A percentile compares a stretch with the other conserved stretches of the same genome.
Evolutionary conservation across 35 echinoderm and acorn worm species (phyloP).

Genomic region (Amphiura filiformis): DNA sequence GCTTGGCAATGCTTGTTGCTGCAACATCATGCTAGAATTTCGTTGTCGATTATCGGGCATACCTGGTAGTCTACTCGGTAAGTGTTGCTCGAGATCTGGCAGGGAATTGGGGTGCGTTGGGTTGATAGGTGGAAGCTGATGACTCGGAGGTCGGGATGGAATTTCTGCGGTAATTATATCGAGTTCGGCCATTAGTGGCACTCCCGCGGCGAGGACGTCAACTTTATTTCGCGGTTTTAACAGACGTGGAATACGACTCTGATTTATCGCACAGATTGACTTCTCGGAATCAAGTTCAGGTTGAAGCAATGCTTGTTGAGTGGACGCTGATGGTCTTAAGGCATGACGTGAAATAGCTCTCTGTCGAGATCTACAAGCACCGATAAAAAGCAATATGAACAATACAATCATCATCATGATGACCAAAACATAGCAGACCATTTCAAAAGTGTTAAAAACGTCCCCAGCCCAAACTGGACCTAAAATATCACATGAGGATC

Average conservation of each 20-base stretch:
- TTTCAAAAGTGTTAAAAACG: background rate
- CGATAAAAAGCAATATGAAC: background rate
- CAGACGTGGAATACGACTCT: background rate
- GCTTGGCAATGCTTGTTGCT: background rate
- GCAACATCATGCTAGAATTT: background rate
- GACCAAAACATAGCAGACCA: background rate
- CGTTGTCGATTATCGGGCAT: background rate
- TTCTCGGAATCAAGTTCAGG: background rate
- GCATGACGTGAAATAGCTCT: background rate
- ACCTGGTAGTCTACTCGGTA: too few relatives aligned
- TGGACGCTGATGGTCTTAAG: background rate
- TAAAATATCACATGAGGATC: background rate
- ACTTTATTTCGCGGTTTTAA: background rate
- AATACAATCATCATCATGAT: background rate
- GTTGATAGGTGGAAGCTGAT: background rate
- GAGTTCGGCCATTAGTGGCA: background rate
- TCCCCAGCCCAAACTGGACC: background rate
- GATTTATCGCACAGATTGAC: background rate
- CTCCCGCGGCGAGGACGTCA: background rate
- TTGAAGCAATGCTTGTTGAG: background rate
- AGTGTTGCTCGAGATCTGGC: background rate
- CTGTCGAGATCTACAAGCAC: background rate
- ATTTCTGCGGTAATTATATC: background rate
- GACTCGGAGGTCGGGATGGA: background rate
- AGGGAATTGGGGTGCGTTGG: background rate